These are phyloP conservation scores for Tetraneura akinire DNA, from an alignment of 1,140 invertebrate genomes.

Conservation along the genomic window DNA sequence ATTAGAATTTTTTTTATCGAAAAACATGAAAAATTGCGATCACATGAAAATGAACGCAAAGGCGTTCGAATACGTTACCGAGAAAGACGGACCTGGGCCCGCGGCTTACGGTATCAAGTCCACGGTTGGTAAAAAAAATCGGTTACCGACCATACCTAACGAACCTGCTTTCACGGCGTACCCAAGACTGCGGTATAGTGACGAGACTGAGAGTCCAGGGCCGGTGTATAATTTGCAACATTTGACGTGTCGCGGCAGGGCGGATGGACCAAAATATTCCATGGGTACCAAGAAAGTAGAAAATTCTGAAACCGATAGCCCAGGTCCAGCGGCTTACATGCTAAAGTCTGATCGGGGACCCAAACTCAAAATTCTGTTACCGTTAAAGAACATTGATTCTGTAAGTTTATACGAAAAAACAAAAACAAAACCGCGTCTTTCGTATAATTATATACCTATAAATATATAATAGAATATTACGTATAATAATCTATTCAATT, in stretches of 20 bases:
- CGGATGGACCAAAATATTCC: neutral
- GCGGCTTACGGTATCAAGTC: neutral
- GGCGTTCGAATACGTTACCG: neutral
- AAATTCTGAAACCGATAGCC: neutral
- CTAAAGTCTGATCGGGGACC: neutral
- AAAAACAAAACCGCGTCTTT: neutral
- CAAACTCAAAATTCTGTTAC: constrained; percentile 6
- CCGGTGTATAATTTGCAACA: neutral
- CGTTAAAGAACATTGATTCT: neutral
- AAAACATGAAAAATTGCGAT: neutral
- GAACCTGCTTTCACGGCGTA: neutral
- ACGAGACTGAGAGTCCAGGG: constrained; percentile 5
- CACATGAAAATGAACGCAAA: neutral
- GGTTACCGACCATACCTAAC: neutral
- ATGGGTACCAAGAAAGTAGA: neutral
- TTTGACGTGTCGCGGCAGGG: neutral
- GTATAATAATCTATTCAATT: too few relatives aligned
- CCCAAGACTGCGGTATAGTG: neutral
- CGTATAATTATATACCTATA: too few relatives aligned
- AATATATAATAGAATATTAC: too few relatives aligned
- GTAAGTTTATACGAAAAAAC: neutral
- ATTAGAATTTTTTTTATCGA: too few relatives aligned
- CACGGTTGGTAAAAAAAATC: neutral
- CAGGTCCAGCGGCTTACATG: constrained; percentile 29
- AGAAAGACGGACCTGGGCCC: neutral